A percentile compares a stretch with the other conserved stretches of the same genome.
Evolutionary conservation across 2,888 invertebrate species (phyloP).

Genomic region (Ophraella communa): DNA sequence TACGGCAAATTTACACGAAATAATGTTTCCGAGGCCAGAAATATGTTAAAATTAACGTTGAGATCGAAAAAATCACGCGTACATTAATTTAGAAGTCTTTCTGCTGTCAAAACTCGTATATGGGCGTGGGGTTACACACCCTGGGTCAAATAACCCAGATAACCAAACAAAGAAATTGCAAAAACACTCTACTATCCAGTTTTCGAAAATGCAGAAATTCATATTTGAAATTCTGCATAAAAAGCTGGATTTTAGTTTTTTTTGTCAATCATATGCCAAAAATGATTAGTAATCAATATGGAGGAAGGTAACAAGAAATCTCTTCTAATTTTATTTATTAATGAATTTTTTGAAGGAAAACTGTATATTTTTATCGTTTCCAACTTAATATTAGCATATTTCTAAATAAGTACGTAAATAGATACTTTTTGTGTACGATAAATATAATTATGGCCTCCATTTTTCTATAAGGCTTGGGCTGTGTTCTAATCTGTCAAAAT

Average conservation of each 20-base stretch:
- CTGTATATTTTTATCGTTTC: slow-evolving; percentile 42
- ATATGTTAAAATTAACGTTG: slow-evolving; percentile 54
- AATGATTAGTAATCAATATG: slow-evolving; percentile 42
- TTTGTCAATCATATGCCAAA: slow-evolving; percentile 47
- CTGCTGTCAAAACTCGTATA: slow-evolving; percentile 29
- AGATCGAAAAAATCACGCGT: slow-evolving; percentile 42
- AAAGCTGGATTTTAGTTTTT: slow-evolving; percentile 40
- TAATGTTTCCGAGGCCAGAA: slow-evolving; percentile 53
- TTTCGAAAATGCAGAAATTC: slow-evolving; percentile 24
- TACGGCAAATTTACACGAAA: slow-evolving; percentile 55
- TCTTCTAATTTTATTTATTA: slow-evolving; percentile 37
- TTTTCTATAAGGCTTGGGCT: slow-evolving; percentile 42
- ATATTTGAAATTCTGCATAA: slow-evolving; percentile 34
- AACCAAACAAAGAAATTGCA: slow-evolving; percentile 25
- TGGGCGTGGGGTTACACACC: slow-evolving; percentile 25
- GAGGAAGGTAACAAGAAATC: slow-evolving; percentile 46
- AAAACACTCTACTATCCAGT: slow-evolving; percentile 37
- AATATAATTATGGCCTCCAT: slow-evolving; percentile 40
- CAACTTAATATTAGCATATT: slow-evolving; percentile 55
- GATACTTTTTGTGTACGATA: slow-evolving; percentile 35
- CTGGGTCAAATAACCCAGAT: slow-evolving; percentile 29
- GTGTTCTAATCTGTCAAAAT: slow-evolving; percentile 41
- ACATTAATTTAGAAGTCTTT: slow-evolving; percentile 26
- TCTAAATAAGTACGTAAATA: slow-evolving; percentile 41
- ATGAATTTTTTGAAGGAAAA: slow-evolving; percentile 28